Percentiles rank a stretch among this genome's conserved stretches.
Evolutionary conservation across 2,888 invertebrate species (phyloP).

Genomic region (Aethes cnicana): DNA sequence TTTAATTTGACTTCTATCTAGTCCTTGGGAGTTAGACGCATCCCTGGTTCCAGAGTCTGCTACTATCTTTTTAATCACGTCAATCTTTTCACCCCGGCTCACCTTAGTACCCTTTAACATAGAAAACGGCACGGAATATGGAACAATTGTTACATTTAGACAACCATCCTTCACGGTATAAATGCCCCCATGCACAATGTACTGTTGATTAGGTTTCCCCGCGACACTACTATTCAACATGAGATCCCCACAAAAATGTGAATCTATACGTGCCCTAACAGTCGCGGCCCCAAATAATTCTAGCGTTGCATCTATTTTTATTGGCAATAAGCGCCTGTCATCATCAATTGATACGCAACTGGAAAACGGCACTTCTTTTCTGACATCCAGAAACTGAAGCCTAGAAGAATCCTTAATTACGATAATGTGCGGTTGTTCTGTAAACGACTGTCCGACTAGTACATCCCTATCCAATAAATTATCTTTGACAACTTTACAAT

Average conservation of each 20-base stretch:
- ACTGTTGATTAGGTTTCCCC: constrained; percentile 19
- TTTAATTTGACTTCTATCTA: constrained; percentile 1
- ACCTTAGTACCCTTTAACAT: too few relatives aligned
- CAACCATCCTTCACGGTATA: constrained; percentile 6
- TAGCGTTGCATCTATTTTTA: background rate
- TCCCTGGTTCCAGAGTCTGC: background rate
- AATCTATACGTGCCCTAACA: background rate
- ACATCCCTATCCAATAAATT: constrained; percentile 15
- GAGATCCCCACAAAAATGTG: background rate
- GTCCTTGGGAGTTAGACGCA: too few relatives aligned
- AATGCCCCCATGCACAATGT: constrained; percentile 9
- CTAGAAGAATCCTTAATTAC: constrained; percentile 21
- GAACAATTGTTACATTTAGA: background rate
- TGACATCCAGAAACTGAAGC: constrained; percentile 20
- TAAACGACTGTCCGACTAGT: constrained; percentile 29
- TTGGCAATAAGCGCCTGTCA: background rate
- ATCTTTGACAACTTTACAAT: constrained; percentile 22
- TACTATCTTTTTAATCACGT: background rate
- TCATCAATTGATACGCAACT: background rate
- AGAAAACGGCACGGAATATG: constrained; percentile 12
- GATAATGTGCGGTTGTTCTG: constrained; percentile 27
- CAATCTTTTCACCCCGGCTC: background rate
- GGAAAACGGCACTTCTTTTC: constrained; percentile 9
- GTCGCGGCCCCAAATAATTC: background rate
- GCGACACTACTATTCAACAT: constrained; percentile 10